phyloP scores from a whole-genome alignment of 2,888 invertebrate genomes.

The Drosophila bunnanda region DNA sequence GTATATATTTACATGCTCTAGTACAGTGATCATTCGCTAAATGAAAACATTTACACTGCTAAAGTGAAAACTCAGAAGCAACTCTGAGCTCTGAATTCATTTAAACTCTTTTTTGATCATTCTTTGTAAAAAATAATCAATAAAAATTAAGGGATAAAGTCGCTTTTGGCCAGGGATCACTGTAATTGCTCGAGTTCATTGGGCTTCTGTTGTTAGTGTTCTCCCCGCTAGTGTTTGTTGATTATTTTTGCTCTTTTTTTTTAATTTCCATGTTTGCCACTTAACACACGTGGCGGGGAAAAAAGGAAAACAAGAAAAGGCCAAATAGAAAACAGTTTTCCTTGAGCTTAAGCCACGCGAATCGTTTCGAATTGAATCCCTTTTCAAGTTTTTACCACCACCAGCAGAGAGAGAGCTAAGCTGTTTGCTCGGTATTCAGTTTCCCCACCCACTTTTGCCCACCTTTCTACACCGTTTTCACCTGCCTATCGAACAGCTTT shows the following conservation, averaged over 20 bases:
- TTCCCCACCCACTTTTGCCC: conserved; percentile 20
- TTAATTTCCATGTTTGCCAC: conserved; percentile 23
- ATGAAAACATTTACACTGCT: not conserved
- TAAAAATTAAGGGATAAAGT: rapidly evolving
- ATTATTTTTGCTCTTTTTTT: conserved; percentile 1
- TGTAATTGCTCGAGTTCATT: conserved; percentile 9
- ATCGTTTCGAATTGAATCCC: conserved; percentile 13
- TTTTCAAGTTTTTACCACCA: conserved; percentile 11
- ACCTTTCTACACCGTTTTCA: conserved; percentile 1
- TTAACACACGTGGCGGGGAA: conserved; percentile 10
- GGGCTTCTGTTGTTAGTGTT: conserved; percentile 2
- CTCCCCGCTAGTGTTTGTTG: not conserved
- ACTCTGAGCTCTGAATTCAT: not conserved
- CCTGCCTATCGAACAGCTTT: not conserved
- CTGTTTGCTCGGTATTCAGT: conserved; percentile 36
- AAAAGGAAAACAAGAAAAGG: not conserved
- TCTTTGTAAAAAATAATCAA: not conserved
- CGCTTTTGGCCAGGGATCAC: not conserved
- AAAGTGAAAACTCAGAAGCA: no score
- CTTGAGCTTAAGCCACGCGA: conserved; percentile 5
- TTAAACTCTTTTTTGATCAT: not conserved
- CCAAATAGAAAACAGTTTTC: not conserved
- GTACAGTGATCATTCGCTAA: conserved; percentile 3
- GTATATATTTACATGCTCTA: conserved; percentile 11
- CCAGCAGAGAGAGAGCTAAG: conserved; percentile 4